These are phyloP conservation scores for Tolypeutes matacus DNA, from an alignment of 2,797 vertebrate genomes.

Conservation along the genomic window DNA sequence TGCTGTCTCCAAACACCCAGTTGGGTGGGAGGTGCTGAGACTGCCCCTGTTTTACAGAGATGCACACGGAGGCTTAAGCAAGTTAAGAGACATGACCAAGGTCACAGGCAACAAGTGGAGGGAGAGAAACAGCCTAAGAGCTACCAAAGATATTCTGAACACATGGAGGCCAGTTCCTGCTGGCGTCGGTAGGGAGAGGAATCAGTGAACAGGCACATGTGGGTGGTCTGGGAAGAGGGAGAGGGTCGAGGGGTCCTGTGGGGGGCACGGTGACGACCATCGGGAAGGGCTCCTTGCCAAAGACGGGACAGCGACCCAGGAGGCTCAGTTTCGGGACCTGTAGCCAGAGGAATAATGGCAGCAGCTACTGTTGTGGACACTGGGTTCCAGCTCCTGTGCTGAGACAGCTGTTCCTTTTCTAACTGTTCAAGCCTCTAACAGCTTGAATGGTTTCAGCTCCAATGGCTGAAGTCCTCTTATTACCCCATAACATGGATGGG, in stretches of 20 bases:
- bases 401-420: not conserved
- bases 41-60: not conserved
- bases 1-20: not conserved
- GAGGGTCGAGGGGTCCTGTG: too few species aligned
- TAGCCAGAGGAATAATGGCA: not conserved
- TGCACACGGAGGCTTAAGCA: not conserved
- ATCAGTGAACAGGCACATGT: not conserved
- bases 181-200: not conserved
- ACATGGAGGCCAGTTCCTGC: not conserved
- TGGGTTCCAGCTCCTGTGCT: not conserved
- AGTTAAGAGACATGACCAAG: not conserved
- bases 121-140: not conserved
- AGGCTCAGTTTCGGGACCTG: not conserved
- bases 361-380: not conserved
- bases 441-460: too few species aligned
- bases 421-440: not conserved
- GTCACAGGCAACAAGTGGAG: not conserved
- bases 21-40: conserved; percentile 46
- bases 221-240: not conserved
- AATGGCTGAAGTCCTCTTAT: not conserved
- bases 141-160: not conserved
- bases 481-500: too few species aligned
- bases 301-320: not conserved
- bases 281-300: not conserved
- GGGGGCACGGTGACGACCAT: not conserved